These are phyloP conservation scores for Macquaria australasica DNA, from an alignment of 2,113 vertebrate species.

Conservation along the genomic window DNA sequence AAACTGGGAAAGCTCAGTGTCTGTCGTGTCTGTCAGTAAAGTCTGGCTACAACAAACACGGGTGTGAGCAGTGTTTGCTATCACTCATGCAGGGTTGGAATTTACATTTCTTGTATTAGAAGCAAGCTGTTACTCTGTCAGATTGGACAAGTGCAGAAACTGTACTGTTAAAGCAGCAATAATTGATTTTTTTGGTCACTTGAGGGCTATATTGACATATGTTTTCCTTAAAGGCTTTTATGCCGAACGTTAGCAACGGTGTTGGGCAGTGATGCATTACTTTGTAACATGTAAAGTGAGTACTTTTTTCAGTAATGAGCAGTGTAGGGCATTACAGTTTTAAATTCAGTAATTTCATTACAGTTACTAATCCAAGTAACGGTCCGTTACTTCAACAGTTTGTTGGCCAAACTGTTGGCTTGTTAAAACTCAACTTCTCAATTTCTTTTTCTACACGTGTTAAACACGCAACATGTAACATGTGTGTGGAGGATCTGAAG, in stretches of 20 bases:
- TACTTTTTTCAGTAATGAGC: no score
- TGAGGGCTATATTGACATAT: no score
- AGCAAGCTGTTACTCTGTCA: not conserved
- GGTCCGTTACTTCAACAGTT: no score
- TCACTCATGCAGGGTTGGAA: not conserved
- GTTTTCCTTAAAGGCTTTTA: no score
- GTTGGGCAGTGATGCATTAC: no score
- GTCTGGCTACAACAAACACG: conserved; percentile 9
- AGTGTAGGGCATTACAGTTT: no score
- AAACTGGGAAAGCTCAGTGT: not conserved
- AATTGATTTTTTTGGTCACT: not conserved
- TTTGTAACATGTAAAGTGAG: no score
- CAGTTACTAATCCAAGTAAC: no score
- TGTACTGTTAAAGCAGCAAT: not conserved
- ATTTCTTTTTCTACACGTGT: not conserved
- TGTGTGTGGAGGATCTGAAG: not conserved
- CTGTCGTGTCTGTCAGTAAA: not conserved
- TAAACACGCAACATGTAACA: not conserved
- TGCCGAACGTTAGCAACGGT: no score
- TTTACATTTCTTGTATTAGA: not conserved
- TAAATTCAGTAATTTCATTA: no score
- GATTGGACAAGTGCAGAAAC: not conserved
- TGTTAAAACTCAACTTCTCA: not conserved
- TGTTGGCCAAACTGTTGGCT: not conserved
- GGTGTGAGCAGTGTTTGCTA: not conserved